phyloP scores from a whole-genome alignment of 2,888 invertebrate genomes.

The Synergus laeviventris region DNA sequence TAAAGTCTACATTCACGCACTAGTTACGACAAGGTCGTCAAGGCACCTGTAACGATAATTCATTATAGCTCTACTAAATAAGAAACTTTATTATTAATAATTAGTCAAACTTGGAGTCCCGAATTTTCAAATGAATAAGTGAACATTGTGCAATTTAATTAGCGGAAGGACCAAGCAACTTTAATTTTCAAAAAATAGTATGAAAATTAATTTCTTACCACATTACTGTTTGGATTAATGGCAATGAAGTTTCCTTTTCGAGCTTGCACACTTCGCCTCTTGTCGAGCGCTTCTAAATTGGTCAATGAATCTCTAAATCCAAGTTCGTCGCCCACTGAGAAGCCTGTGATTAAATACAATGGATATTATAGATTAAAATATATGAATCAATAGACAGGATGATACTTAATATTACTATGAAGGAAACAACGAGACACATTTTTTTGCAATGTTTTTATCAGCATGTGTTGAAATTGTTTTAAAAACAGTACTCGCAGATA shows the following conservation, averaged over 20 bases:
- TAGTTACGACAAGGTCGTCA: conserved; percentile 61
- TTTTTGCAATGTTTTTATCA: neutral
- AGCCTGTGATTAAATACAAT: conserved; percentile 80
- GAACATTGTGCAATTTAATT: too few relatives aligned
- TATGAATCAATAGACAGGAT: neutral
- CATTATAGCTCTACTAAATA: too few relatives aligned
- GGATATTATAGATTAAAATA: conserved; percentile 24
- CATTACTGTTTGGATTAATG: conserved; percentile 51
- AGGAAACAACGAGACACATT: neutral
- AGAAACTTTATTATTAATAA: too few relatives aligned
- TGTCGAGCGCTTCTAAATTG: conserved; percentile 84
- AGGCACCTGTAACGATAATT: conserved; percentile 30
- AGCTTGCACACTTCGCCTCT: conserved; percentile 79
- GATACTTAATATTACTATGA: neutral
- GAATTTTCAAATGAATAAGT: too few relatives aligned
- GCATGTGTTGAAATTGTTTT: neutral
- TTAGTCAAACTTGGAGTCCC: too few relatives aligned
- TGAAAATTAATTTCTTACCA: conserved; percentile 59
- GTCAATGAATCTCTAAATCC: conserved; percentile 90
- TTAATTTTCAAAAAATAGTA: neutral
- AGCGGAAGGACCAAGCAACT: too few relatives aligned
- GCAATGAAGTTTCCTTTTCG: conserved; percentile 57
- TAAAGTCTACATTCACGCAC: conserved; percentile 60
- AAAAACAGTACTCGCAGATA: neutral
- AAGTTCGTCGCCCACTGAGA: conserved; percentile 90